phyloP scores from a whole-genome alignment of 2,113 vertebrate genomes.

The Glaucidium brasilianum region DNA sequence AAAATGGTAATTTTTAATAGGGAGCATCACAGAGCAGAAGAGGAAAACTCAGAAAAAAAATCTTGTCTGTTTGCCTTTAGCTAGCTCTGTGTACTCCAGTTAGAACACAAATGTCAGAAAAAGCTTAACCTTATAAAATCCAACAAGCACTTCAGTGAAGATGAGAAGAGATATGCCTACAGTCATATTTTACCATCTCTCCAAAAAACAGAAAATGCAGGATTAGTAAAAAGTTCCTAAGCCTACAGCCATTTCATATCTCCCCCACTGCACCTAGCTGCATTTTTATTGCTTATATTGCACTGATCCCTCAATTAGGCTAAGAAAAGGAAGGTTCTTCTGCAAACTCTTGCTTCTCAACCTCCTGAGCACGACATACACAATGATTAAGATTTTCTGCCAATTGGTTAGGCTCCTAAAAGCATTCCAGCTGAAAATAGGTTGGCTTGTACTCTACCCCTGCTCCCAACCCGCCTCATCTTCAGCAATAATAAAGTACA shows the following conservation, averaged over 20 bases:
- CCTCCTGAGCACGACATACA: accelerated
- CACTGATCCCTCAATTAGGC: background rate
- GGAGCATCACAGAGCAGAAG: background rate
- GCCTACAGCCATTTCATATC: background rate
- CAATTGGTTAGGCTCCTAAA: background rate
- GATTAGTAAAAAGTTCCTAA: background rate
- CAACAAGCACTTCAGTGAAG: background rate
- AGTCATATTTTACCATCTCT: background rate
- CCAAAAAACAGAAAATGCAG: background rate
- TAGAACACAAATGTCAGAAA: background rate
- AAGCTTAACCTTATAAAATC: background rate
- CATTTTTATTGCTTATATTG: background rate
- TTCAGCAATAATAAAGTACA: background rate
- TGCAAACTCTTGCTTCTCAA: background rate
- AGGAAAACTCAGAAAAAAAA: background rate
- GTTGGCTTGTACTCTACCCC: background rate
- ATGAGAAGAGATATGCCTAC: background rate
- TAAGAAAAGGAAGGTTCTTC: background rate
- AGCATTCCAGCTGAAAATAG: background rate
- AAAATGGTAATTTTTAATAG: background rate
- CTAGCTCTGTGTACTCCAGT: background rate
- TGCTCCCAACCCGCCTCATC: accelerated
- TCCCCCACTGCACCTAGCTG: background rate
- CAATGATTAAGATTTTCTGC: background rate
- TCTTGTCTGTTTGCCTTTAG: background rate